Conservation (phyloP, 2,888 invertebrate species). For the Drosophila recens region DNA sequence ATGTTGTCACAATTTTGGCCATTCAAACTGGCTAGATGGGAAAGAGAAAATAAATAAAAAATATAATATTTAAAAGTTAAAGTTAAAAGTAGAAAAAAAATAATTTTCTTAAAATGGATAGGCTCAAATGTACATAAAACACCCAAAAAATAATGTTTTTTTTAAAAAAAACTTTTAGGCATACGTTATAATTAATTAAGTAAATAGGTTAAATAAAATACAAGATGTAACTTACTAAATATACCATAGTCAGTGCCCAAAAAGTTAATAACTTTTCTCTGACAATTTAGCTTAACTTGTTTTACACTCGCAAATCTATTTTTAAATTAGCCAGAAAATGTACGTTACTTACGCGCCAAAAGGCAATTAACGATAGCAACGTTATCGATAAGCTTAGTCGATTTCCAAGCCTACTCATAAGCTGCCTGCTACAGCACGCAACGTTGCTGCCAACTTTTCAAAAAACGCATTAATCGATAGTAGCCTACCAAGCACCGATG, state of each 20-base stretch:
- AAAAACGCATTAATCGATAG: not conserved
- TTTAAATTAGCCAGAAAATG: not conserved
- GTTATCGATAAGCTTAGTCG: conserved; percentile 7
- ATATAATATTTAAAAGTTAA: not conserved
- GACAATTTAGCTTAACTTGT: no score
- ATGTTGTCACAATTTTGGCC: not conserved
- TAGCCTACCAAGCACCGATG: no score
- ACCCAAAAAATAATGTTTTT: not conserved
- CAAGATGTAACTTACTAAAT: not conserved
- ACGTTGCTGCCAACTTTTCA: conserved; percentile 18
- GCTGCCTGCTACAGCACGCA: conserved; percentile 31
- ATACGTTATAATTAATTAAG: no score
- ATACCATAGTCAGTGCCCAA: no score
- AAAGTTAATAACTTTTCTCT: no score
- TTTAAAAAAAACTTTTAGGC: not conserved
- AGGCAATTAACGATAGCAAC: not conserved
- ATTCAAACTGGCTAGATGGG: not conserved
- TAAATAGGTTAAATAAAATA: no score
- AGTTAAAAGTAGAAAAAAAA: not conserved
- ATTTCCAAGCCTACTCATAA: not conserved
- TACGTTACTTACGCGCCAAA: conserved; percentile 13
- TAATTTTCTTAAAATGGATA: no score
- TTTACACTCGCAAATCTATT: no score
- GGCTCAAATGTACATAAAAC: no score
- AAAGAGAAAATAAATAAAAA: not conserved